Percentiles rank a stretch among this genome's conserved stretches.
These are phyloP conservation scores for Aplocera efformata DNA, from an alignment of 2,888 invertebrate genomes.

Conservation along the genomic window DNA sequence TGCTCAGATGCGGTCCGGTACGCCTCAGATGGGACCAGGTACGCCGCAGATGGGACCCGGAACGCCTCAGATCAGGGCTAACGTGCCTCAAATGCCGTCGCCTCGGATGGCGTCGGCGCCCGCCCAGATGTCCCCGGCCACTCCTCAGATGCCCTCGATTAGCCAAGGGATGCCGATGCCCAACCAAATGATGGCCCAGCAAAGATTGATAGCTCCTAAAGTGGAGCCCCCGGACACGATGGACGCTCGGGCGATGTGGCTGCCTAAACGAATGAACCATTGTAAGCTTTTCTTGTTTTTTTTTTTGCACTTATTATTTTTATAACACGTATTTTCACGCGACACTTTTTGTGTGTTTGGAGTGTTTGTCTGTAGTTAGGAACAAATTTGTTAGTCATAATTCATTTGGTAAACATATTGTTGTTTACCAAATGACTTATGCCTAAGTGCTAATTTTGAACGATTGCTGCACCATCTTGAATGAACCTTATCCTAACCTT, in stretches of 20 bases:
- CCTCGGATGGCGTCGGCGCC: constrained; percentile 69
- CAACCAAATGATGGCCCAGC: constrained; percentile 63
- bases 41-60: constrained; percentile 54
- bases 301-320: constrained; percentile 37
- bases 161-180: constrained; percentile 66
- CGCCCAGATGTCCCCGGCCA: constrained; percentile 69
- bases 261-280: constrained; percentile 83
- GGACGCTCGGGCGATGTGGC: constrained; percentile 82
- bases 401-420: not conserved
- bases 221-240: constrained; percentile 80
- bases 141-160: constrained; percentile 67
- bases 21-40: constrained; percentile 47
- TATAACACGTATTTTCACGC: constrained; percentile 14
- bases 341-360: constrained; percentile 5
- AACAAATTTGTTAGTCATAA: not conserved
- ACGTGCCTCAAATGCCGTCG: constrained; percentile 65
- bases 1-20: constrained; percentile 45
- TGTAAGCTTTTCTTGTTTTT: constrained; percentile 78
- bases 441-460: too few species aligned
- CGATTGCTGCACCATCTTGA: too few species aligned
- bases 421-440: too few species aligned
- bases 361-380: constrained; percentile 6
- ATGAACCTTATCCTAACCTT: too few species aligned
- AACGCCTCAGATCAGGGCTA: constrained; percentile 52
- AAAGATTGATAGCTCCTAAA: constrained; percentile 77